Evolutionary conservation across 2,888 invertebrate species (phyloP).

Genomic region (Bimastos eiseni): DNA sequence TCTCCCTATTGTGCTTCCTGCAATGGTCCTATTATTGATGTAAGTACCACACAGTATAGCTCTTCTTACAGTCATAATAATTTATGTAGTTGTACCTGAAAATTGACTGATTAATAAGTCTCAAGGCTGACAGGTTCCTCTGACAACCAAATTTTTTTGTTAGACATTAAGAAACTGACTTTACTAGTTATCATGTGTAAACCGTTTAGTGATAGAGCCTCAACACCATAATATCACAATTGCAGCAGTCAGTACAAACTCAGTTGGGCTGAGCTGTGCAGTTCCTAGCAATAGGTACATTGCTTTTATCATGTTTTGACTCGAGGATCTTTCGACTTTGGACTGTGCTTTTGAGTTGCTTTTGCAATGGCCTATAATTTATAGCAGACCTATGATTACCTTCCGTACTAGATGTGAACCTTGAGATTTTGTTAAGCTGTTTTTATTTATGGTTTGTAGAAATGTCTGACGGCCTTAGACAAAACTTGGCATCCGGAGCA

Average conservation of each 20-base stretch:
- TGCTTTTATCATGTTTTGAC: not conserved
- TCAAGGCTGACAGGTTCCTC: no score
- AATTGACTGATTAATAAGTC: no score
- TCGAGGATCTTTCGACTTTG: not conserved
- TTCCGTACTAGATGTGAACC: not conserved
- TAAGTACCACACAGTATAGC: slow-evolving; percentile 65
- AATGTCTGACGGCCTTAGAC: slow-evolving; percentile 96
- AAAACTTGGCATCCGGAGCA: slow-evolving; percentile 99
- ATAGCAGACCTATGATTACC: no score
- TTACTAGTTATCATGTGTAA: no score
- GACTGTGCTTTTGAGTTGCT: not conserved
- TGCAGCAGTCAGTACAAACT: not conserved
- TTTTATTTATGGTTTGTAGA: slow-evolving; percentile 67
- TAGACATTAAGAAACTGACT: no score
- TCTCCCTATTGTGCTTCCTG: slow-evolving; percentile 98
- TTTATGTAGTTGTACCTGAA: no score
- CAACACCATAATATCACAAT: not conserved
- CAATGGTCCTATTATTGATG: slow-evolving; percentile 97
- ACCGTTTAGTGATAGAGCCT: no score
- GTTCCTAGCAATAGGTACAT: not conserved
- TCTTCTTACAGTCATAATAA: no score
- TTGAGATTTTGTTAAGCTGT: not conserved
- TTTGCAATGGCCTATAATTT: not conserved
- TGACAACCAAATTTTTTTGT: no score
- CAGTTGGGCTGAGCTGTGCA: not conserved